Conservation (phyloP, 2,888 invertebrate species). For the Creontiades dilutus region DNA sequence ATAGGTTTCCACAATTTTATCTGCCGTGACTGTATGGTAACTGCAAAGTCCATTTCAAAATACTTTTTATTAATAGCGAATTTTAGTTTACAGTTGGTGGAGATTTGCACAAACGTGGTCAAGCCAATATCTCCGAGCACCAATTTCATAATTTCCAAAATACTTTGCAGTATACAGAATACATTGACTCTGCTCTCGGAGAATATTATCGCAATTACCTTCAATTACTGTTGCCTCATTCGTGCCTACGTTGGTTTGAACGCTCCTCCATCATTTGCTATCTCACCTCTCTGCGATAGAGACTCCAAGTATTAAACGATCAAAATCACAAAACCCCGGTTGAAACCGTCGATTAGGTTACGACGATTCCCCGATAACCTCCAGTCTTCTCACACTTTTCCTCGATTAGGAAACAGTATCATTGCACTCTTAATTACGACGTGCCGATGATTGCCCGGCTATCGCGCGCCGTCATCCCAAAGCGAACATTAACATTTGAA, state of each 20-base stretch:
- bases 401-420: slow-evolving; percentile 42
- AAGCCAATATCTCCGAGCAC: no score
- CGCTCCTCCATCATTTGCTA: neutral
- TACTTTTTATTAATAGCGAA: no score
- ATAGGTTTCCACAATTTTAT: no score
- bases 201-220: no score
- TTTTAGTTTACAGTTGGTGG: no score
- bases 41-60: no score
- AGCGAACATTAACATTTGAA: slow-evolving; percentile 26
- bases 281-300: neutral
- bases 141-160: no score
- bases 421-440: slow-evolving; percentile 24
- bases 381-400: slow-evolving; percentile 19
- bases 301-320: neutral
- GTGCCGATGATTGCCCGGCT: neutral
- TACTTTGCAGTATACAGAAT: no score
- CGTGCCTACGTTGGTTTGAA: neutral
- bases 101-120: no score
- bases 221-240: no score
- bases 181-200: no score
- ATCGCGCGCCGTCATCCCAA: slow-evolving; percentile 30
- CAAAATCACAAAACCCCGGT: neutral
- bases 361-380: neutral
- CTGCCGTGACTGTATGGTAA: no score
- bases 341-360: neutral